Evolutionary conservation across 2,888 invertebrate genomes (phyloP), one percentile per base, ranked within the genome.

Genomic region (Salticus scenicus): DNA sequence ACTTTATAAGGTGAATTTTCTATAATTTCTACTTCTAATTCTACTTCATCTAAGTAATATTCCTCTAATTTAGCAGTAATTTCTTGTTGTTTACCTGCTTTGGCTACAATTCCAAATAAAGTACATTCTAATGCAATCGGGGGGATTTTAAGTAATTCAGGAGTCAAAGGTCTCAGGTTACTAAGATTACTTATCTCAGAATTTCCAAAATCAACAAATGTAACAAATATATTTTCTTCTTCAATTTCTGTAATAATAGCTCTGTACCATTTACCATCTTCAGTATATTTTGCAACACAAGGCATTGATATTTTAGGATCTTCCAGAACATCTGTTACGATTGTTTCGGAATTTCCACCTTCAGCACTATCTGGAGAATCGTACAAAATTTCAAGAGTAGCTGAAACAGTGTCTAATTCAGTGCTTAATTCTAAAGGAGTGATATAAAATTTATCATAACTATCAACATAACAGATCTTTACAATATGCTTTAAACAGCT

Each of bases 191-290:
- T 89, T 10, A 77, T 74, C 70, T 90, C 90, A 17, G 89, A 88
- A 83, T 90, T 91, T 12, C 91, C 91, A 88, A 90, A 91, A 88
- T 91, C 91, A 24, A 91, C 90, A 89, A 90, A 91, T 12, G 88
- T 88, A 2, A 91, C 90, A 74, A 88, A 88, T 5, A 89, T 87
- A 70, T 78, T 87, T 24, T 87, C 63, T 28, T 75, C 88, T 8
- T 87, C 69, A 0, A 88, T 71, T 20, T 87, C 83, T n/a, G 86
- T 77, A 17, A 87, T 64, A 14, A 82, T 14, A 20, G 87, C 87
- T 30, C 87, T 77, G 41, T 78, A 87, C 87, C 87, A 87, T n/a
- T 72, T 37, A 28, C 42, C 80, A 74, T 82, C 87, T 57, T 81
- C 87, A 70, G 73, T 78, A 30, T 82, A 82, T 30, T 87, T 81